Conservation (phyloP, 1,140 invertebrate species). For the Anoplophora glabripennis region DNA sequence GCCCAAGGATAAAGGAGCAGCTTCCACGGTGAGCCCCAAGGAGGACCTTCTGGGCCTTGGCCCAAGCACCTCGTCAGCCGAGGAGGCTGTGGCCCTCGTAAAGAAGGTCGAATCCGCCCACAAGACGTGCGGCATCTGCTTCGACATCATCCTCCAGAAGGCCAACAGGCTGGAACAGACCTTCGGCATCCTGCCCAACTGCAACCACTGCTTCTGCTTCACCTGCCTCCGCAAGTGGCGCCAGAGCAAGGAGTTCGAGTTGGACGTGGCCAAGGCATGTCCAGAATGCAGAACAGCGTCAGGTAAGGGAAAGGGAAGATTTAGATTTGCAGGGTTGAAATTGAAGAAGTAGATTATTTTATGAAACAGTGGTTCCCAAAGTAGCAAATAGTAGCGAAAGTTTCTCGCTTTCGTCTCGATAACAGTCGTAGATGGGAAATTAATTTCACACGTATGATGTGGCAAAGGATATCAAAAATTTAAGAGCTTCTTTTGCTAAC, state of each 20-base stretch:
- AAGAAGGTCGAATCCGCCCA: slow-evolving; percentile 63
- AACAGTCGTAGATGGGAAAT: too few relatives aligned
- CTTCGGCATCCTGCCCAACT: slow-evolving; percentile 88
- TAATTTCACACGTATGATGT: too few relatives aligned
- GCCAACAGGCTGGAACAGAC: slow-evolving; percentile 60
- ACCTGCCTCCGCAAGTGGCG: slow-evolving; percentile 83
- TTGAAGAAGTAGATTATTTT: too few relatives aligned
- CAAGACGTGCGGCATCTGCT: slow-evolving; percentile 84
- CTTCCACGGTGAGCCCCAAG: neutral
- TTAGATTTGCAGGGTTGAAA: too few relatives aligned
- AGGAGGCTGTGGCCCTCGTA: slow-evolving; percentile 13
- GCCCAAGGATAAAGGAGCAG: neutral
- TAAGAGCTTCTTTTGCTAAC: too few relatives aligned
- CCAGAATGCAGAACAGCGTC: slow-evolving; percentile 74
- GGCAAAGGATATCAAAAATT: too few relatives aligned
- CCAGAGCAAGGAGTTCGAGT: slow-evolving; percentile 74
- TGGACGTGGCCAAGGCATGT: slow-evolving; percentile 61
- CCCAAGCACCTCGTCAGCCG: slow-evolving; percentile 13
- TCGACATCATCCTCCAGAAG: slow-evolving; percentile 79
- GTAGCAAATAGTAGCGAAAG: too few relatives aligned
- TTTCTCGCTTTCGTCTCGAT: too few relatives aligned
- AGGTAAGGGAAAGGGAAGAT: slow-evolving; percentile 34
- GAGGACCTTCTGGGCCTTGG: neutral
- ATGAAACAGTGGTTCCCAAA: too few relatives aligned
- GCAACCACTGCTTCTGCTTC: slow-evolving; percentile 83